Evolutionary conservation across 1,140 invertebrate genomes (phyloP).

Genomic region (Drosophila nasuta): DNA sequence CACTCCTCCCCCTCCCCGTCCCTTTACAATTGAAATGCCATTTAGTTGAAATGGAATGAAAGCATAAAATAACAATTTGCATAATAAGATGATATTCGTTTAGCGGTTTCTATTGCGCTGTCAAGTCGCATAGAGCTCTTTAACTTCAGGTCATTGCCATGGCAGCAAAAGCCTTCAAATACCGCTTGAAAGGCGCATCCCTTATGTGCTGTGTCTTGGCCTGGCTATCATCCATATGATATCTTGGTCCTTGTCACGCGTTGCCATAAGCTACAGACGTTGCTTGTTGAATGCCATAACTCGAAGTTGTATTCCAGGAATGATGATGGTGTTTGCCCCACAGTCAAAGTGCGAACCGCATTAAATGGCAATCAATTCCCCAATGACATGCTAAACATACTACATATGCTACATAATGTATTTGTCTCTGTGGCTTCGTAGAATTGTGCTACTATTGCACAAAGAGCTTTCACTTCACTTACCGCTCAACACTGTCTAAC

Average conservation of each 20-base stretch:
- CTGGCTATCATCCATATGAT: constrained; percentile 26
- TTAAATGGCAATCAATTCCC: constrained; percentile 40
- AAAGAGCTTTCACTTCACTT: not conserved
- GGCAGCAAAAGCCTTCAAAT: constrained; percentile 48
- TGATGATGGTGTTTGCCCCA: not conserved
- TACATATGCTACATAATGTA: constrained; percentile 1
- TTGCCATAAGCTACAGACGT: constrained; percentile 46
- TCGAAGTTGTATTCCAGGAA: not conserved
- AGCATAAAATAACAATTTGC: constrained; percentile 75
- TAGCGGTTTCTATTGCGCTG: constrained; percentile 38
- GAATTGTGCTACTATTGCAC: too few relatives aligned
- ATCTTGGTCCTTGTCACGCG: constrained; percentile 16
- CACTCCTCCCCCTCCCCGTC: not conserved
- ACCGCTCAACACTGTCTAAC: not conserved
- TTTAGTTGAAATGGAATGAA: constrained; percentile 53
- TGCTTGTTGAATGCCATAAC: constrained; percentile 7
- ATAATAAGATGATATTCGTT: constrained; percentile 75
- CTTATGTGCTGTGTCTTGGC: constrained; percentile 18
- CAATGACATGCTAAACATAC: constrained; percentile 23
- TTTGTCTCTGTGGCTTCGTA: too few relatives aligned
- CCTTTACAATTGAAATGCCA: constrained; percentile 36
- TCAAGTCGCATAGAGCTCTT: constrained; percentile 25
- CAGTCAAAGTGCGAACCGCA: not conserved
- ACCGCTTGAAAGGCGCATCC: constrained; percentile 48
- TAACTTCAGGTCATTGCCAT: constrained; percentile 51